Conservation (phyloP, 2,113 vertebrate genomes). For the Fulica atra region DNA sequence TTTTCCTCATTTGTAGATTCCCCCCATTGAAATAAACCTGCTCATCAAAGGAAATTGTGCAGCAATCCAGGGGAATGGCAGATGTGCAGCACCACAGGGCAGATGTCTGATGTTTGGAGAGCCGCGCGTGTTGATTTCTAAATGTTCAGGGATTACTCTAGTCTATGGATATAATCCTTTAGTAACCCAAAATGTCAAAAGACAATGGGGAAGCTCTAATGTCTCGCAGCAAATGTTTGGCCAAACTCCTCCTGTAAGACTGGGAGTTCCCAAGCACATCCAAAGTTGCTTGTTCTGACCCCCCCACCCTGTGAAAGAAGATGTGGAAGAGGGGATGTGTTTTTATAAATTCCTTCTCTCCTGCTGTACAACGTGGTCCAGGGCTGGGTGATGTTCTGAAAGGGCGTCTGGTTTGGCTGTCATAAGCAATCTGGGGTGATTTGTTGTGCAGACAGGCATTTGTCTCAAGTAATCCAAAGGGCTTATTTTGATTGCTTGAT, state of each 20-base stretch:
- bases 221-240: background rate
- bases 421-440: conserved; percentile 42
- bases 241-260: background rate
- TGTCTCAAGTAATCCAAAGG: conserved; percentile 46
- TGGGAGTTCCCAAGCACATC: background rate
- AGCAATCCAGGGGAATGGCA: conserved; percentile 55
- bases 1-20: background rate
- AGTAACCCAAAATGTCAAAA: conserved; percentile 61
- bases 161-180: conserved; percentile 67
- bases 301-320: background rate
- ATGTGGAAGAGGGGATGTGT: background rate
- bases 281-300: background rate
- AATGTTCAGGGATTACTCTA: conserved; percentile 62
- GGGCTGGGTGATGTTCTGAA: background rate
- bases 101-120: conserved; percentile 63
- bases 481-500: conserved; percentile 53
- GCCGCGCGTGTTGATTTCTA: background rate
- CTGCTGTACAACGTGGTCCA: background rate
- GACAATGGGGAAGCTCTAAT: conserved; percentile 31
- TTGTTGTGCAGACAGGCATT: conserved; percentile 53
- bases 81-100: conserved; percentile 57
- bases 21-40: conserved; percentile 12
- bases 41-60: conserved; percentile 43
- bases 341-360: background rate
- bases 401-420: conserved; percentile 37